These are phyloP conservation scores for Labeo catla DNA, from an alignment of 2,113 vertebrate genomes.

Conservation along the genomic window DNA sequence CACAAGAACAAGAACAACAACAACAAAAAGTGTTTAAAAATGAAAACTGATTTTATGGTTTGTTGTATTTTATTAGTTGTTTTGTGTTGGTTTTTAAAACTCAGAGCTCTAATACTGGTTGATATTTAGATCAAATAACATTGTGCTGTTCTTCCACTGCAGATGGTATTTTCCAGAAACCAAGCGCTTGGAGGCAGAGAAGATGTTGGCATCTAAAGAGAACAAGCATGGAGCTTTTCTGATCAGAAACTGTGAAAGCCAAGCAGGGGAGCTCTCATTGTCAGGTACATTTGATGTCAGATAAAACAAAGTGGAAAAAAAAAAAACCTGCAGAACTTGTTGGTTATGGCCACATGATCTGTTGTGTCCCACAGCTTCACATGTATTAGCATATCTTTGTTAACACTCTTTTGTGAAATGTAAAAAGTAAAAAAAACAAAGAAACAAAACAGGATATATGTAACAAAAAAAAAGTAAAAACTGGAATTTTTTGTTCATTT, in stretches of 20 bases:
- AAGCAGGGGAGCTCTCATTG: slow-evolving; percentile 84
- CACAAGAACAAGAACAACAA: no score
- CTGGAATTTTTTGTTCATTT: no score
- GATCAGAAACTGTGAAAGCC: slow-evolving; percentile 89
- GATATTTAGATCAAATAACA: not conserved
- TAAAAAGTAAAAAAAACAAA: no score
- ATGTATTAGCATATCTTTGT: not conserved
- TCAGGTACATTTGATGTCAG: slow-evolving; percentile 80
- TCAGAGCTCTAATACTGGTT: not conserved
- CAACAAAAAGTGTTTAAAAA: not conserved
- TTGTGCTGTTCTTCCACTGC: slow-evolving; percentile 49
- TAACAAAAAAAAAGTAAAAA: no score
- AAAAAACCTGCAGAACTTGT: not conserved
- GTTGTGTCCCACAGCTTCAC: not conserved
- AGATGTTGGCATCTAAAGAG: slow-evolving; percentile 76
- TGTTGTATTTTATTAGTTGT: not conserved
- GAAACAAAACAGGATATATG: no score
- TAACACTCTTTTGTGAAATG: not conserved
- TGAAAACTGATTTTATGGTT: not conserved
- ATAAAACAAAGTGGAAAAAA: no score
- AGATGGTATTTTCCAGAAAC: slow-evolving; percentile 93
- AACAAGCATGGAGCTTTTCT: slow-evolving; percentile 86
- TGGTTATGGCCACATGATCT: not conserved
- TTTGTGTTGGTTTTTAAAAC: not conserved
- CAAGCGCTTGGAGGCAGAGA: slow-evolving; percentile 89